Evolutionary conservation across 2,113 vertebrate species (phyloP).

Genomic region (Origma solitaria): DNA sequence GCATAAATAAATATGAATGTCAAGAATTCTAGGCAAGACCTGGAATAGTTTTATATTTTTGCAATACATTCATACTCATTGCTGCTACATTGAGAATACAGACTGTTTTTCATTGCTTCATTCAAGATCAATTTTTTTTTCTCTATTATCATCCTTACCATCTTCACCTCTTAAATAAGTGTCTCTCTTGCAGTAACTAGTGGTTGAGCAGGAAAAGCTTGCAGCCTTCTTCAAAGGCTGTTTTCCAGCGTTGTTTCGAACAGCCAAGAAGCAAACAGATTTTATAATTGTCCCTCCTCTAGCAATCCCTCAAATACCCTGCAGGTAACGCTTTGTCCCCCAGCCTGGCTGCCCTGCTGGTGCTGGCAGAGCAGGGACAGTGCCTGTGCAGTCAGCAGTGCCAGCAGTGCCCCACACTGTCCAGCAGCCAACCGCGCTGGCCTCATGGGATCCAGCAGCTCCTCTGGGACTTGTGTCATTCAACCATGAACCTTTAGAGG

Average conservation of each 20-base stretch:
- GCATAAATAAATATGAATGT: conserved; percentile 57
- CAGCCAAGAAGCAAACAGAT: neutral
- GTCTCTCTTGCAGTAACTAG: neutral
- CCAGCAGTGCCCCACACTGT: neutral
- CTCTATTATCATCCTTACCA: neutral
- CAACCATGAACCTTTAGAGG: fast-evolving
- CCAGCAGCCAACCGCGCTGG: neutral
- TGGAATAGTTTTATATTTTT: conserved; percentile 14
- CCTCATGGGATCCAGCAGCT: neutral
- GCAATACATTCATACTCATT: neutral
- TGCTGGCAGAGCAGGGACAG: neutral
- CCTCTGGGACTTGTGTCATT: neutral
- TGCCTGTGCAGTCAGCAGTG: neutral
- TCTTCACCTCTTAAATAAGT: neutral
- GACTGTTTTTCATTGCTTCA: neutral
- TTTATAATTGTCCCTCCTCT: neutral
- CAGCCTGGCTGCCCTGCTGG: neutral
- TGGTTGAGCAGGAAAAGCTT: neutral
- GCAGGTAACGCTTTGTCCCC: neutral
- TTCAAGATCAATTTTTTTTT: neutral
- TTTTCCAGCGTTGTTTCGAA: neutral
- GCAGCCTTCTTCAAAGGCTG: neutral
- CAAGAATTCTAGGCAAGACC: neutral
- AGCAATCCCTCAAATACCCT: neutral
- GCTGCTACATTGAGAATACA: neutral